Base-by-base conservation (phyloP, 2,797 vertebrate genomes). In the Acipenser transmontanus region DNA sequence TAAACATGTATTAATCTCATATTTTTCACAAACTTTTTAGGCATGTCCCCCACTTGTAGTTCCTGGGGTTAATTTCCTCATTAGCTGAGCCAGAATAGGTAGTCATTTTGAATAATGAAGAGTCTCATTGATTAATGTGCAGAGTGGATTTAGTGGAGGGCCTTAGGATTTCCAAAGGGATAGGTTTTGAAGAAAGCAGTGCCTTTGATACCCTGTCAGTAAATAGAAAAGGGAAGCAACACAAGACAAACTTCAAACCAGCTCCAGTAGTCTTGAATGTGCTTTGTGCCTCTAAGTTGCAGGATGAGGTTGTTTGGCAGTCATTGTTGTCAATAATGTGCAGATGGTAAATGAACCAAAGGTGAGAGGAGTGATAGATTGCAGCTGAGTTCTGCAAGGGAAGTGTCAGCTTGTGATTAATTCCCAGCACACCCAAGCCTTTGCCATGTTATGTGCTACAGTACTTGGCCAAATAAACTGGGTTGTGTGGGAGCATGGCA, bases 261-360 rank as follows among this genome's bases (percentile, higher is more conserved):
- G 14, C 60, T 61, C 17, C 60, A 20, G 17, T 49, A 10, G 48
- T 34, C 59, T 49, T 7, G 57, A 8, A 8, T 34, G 8, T 66
- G 71, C 76, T 71, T 74, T 77, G 73, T 67, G 48, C 47, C 66
- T 66, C 59, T 61, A 34, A 49, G 57, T 60, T 67, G 66, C 50
- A 12, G 57, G 65, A 66, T 64, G 59, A 62, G 60, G 65, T 54
- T 13, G 13, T 49, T 67, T 71, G 66, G 66, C 69, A 64, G 66
- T 14, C 48, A 54, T 59, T 20, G 13, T 52, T 64, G 54, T 50
- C 68, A 69, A 73, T 62, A 69, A 73, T 71, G 78, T 73, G 76
- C 84, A 88, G 87, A 88, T 87, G 87, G 85, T 75, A 73, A 81
- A 74, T 70, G 73, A 73, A 80, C 79, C 68, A 64, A 78, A 83